Base-by-base conservation (phyloP, 2,797 vertebrate genomes). In the Diplodus puntazzo region DNA sequence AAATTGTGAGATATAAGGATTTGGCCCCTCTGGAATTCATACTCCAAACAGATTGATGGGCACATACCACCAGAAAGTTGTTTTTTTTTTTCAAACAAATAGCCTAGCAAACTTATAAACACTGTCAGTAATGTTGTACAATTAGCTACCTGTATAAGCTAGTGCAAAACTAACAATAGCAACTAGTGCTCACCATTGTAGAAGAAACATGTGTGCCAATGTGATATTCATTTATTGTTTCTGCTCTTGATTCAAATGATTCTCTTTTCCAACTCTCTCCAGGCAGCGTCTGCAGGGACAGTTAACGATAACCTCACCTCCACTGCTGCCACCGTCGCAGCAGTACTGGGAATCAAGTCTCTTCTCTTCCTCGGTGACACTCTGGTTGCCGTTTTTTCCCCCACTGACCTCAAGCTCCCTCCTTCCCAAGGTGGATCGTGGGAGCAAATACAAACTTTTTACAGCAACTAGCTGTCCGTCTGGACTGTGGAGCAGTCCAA, bases 201-300 rank as follows among this genome's bases (percentile, higher is more conserved):
- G 9, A 39, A 39, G 39, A 39, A 39, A 39, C 39, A n/a, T n/a
- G 10, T 39, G 27, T 39, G 39, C 39, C 39, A 39, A 39, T 39
- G 39, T 39, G 9, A 39, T 34, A 34, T 1, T 54, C 9, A 45
- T 12, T 2, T 17, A 42, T 25, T 11, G 11, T 6, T 9, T 60
- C 20, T 21, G 8, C 45, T 50, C 14, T 39, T 2, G 2, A 49
- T 54, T 49, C 5, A 23, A 55, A 20, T 30, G 20, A n/a, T 25
- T 52, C 20, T 69, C 18, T 18, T 18, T 30, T 55, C 2, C 9
- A 1, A 30, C 1, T 10, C 3, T 54, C 63, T 30, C 4, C 69
- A 96, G 95, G 92, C 73, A 89, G 92, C 86, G 50, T 92, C 81
- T 81, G 85, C 77, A 92, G 69, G 85, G 92, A 94, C 81, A 87